phyloP scores from a whole-genome alignment of 2,113 vertebrate species.

The Neolamprologus kungweensis region DNA sequence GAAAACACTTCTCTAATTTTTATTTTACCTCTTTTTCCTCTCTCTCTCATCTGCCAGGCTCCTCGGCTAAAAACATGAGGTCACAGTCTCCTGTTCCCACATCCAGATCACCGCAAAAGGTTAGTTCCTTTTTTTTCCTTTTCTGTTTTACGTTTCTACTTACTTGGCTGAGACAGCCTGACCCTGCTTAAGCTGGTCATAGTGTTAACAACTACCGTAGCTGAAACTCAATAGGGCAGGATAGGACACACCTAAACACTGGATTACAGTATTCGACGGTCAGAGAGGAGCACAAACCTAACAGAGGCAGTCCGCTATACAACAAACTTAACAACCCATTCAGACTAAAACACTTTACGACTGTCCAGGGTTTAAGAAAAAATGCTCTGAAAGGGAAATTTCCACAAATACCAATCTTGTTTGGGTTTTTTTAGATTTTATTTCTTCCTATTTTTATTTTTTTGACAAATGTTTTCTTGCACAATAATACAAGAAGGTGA shows the following conservation, averaged over 20 bases:
- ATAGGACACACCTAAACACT: background rate
- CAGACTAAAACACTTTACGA: accelerated
- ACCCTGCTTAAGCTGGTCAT: background rate
- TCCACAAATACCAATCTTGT: background rate
- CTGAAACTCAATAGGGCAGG: background rate
- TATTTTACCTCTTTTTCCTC: background rate
- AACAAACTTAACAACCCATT: background rate
- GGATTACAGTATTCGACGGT: background rate
- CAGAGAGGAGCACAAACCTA: background rate
- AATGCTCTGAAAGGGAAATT: background rate
- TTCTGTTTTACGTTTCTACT: background rate
- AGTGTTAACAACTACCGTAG: background rate
- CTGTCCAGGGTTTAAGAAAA: background rate
- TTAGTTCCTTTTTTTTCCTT: constrained; percentile 49
- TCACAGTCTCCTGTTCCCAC: constrained; percentile 82
- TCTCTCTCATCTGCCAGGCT: constrained; percentile 72
- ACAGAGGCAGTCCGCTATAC: background rate
- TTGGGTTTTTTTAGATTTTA: accelerated
- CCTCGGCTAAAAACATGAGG: constrained; percentile 83
- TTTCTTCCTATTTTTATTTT: background rate
- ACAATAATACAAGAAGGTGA: too few relatives aligned
- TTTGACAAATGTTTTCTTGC: background rate
- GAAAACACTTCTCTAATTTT: constrained; percentile 20
- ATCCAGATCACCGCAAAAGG: constrained; percentile 94
- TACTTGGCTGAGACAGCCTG: background rate